phyloP scores from a whole-genome alignment of 2,797 vertebrate genomes.

The Clarias laeviceps region DNA sequence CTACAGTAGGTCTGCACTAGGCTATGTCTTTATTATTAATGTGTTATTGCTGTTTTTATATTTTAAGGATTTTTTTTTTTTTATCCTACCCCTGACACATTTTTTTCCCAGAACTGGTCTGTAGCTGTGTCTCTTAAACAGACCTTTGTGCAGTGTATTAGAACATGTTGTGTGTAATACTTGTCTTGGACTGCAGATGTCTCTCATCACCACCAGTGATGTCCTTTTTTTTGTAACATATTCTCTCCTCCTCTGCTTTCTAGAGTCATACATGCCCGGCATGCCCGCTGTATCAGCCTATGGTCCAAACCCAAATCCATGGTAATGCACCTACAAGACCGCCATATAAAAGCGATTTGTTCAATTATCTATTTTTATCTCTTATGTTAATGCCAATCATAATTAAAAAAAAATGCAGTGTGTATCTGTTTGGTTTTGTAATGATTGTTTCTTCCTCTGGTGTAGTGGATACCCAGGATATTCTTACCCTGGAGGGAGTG shows the following conservation, averaged over 20 bases:
- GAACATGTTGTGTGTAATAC: slow-evolving; percentile 3
- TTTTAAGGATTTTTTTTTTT: not conserved
- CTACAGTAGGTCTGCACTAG: not conserved
- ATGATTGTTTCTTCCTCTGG: slow-evolving; percentile 20
- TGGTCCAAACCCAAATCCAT: slow-evolving; percentile 85
- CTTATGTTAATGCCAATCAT: not conserved
- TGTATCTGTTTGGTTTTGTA: slow-evolving; percentile 12
- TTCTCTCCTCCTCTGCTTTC: slow-evolving; percentile 42
- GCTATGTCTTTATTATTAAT: not conserved
- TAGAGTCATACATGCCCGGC: slow-evolving; percentile 94
- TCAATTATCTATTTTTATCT: not conserved
- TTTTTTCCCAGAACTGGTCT: not conserved
- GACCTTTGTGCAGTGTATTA: not conserved
- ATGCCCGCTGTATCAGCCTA: slow-evolving; percentile 87
- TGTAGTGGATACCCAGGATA: slow-evolving; percentile 86
- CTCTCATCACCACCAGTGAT: slow-evolving; percentile 1
- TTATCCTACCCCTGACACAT: not conserved
- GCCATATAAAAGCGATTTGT: not conserved
- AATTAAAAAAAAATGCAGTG: not conserved
- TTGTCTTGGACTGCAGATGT: slow-evolving; percentile 6
- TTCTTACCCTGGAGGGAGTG: slow-evolving; percentile 84
- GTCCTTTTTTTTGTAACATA: slow-evolving; percentile 12
- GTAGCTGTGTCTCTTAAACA: not conserved
- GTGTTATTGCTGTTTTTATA: not conserved
- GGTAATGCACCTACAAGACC: slow-evolving; percentile 74